Evolutionary conservation across 2,113 vertebrate species (phyloP), one percentile per base, ranked within the genome.

Genomic region (Pterocles orientalis): DNA sequence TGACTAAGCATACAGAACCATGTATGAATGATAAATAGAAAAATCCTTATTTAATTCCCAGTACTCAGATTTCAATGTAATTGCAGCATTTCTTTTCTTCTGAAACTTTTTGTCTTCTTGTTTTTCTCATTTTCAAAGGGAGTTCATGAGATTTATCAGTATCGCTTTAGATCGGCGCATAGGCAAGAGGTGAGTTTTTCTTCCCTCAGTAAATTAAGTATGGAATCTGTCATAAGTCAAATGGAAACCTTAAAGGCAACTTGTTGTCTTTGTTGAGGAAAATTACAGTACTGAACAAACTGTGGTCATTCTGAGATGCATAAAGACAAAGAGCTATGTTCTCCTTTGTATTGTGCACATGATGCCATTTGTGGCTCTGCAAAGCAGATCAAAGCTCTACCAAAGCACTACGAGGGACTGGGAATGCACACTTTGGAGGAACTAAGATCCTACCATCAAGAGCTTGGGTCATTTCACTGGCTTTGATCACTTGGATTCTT

Each of bases 151-250:
- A 93, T 95, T 82, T 97, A 97, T 53, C 43, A 70, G 33, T 92
- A 94, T 50, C 93, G 50, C 54, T 98, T 97, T 86, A 97, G 5
- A 65, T 95, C 88, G 51, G 87, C 92, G 1, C 72, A 91, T 17
- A 85, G 31, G 56, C 75, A 92, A 78, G 94, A 97, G 92, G 95
- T 95, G 69, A 88, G 94, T 68, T 53, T 93, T 88, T 91, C 73
- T 82, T 92, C 94, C 41, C 25, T 80, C 36, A 19, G 25, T 82
- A 72, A 69, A 88, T 73, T 57, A 68, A 65, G 12, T 47, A 57
- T 54, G 50, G 28, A 64, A 79, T 64, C 25, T 86, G 18, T 48
- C 14, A 43, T 10, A 8, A 70, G 34, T 68, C 41, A 82, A 51
- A 66, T 51, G 24, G 72, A 78, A 83, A 76, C 14, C 66, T 80